These are phyloP conservation scores for Brachypodius melanocephalos DNA, from an alignment of 2,113 vertebrate genomes.

Conservation along the genomic window DNA sequence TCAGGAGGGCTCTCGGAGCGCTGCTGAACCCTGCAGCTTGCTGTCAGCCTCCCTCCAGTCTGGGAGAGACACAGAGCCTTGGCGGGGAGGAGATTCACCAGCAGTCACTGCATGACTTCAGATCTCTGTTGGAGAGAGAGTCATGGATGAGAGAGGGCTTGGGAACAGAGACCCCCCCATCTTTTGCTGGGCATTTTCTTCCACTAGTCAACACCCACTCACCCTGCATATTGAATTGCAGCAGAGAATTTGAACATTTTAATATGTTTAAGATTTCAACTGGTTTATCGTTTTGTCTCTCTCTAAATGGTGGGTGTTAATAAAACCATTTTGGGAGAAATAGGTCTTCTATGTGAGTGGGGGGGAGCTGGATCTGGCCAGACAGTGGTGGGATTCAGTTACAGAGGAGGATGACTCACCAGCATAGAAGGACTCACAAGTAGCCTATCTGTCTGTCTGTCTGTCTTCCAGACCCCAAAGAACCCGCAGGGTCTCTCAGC, in stretches of 20 bases:
- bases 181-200: not conserved
- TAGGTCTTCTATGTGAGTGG: not conserved
- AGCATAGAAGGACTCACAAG: not conserved
- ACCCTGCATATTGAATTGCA: not conserved
- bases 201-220: not conserved
- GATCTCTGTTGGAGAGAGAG: not conserved
- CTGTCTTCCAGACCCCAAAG: conserved; percentile 43
- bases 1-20: not conserved
- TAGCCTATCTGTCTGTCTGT: not conserved
- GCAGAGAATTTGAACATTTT: not conserved
- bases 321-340: not conserved
- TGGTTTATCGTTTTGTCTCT: not conserved
- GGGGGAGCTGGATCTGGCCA: not conserved
- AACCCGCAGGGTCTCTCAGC: not conserved
- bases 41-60: not conserved
- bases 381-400: not conserved
- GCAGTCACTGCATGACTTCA: not conserved
- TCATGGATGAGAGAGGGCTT: not conserved
- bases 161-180: not conserved
- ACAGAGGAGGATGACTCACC: not conserved
- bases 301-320: not conserved
- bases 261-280: not conserved
- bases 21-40: not conserved
- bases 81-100: not conserved
- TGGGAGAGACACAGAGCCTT: not conserved